These are phyloP conservation scores for Nothobranchius furzeri DNA, from an alignment of 2,113 vertebrate genomes.

Conservation along the genomic window DNA sequence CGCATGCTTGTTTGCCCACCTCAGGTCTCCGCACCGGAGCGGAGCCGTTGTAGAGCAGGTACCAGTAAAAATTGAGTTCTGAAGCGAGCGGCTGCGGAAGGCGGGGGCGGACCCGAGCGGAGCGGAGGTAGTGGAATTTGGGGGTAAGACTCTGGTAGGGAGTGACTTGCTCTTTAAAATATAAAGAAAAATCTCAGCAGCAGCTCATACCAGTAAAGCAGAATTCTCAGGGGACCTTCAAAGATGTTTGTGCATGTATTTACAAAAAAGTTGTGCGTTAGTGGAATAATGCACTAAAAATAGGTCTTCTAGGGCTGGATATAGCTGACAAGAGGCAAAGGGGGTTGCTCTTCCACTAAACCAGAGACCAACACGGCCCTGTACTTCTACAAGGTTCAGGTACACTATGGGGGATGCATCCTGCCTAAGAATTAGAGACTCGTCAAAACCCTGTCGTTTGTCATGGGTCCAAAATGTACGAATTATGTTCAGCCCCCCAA, in stretches of 20 bases:
- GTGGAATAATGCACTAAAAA: conserved; percentile 77
- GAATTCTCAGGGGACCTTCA: conserved; percentile 3
- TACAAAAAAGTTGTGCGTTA: conserved; percentile 68
- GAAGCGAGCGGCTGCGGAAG: too few species aligned
- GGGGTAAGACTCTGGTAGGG: too few species aligned
- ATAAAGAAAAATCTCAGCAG: not conserved
- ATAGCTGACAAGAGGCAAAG: conserved; percentile 67
- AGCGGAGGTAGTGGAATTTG: too few species aligned
- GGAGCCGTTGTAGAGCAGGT: too few species aligned
- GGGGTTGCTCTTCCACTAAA: conserved; percentile 65
- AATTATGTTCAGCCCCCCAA: not conserved
- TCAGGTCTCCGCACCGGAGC: too few species aligned
- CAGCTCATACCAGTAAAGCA: conserved; percentile 12
- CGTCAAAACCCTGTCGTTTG: conserved; percentile 19
- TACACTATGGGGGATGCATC: conserved; percentile 41
- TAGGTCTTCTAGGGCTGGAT: conserved; percentile 63
- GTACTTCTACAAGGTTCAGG: conserved; percentile 54
- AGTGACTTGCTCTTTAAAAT: too few species aligned
- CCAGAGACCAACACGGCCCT: conserved; percentile 56
- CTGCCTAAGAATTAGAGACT: conserved; percentile 40
- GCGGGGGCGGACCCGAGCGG: too few species aligned
- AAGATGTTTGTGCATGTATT: conserved; percentile 38
- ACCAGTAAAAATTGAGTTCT: too few species aligned
- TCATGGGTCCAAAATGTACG: not conserved
- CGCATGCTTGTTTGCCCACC: too few species aligned